phyloP scores from a whole-genome alignment of 64 coral and sea anemone genomes.

The Pocillopora verrucosa region DNA sequence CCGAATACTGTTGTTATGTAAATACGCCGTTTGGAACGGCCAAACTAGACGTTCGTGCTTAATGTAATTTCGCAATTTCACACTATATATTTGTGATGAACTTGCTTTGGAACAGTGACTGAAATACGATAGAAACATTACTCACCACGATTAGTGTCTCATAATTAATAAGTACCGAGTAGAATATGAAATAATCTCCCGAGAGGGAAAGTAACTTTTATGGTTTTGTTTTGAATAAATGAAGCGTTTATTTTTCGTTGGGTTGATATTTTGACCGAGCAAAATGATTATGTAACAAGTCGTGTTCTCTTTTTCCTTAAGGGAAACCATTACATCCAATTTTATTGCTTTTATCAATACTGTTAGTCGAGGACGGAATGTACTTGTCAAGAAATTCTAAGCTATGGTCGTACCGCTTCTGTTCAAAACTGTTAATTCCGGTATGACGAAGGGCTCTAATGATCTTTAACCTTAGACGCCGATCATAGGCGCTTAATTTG shows the following conservation, averaged over 20 bases:
- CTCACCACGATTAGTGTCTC: background rate
- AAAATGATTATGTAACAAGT: background rate
- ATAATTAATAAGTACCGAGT: too few relatives aligned
- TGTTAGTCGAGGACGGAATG: background rate
- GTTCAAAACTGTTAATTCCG: constrained; percentile 27
- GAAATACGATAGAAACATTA: background rate
- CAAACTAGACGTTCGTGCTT: background rate
- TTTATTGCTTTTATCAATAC: background rate
- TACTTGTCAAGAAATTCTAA: background rate
- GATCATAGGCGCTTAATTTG: background rate
- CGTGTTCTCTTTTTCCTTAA: background rate
- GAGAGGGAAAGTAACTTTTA: background rate
- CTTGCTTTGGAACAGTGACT: constrained; percentile 3
- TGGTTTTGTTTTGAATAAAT: background rate
- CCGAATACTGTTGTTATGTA: background rate
- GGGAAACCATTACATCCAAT: background rate
- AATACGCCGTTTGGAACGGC: background rate
- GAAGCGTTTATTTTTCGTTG: constrained; percentile 2
- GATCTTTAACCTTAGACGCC: background rate
- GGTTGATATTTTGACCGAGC: background rate
- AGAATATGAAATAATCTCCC: too few relatives aligned
- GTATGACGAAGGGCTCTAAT: background rate
- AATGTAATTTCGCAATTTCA: constrained; percentile 20
- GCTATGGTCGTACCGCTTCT: background rate
- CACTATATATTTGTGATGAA: background rate